Percentiles rank a stretch among this genome's conserved stretches.
These are phyloP conservation scores for Metridium senile DNA, from an alignment of 92 coral and sea anemone species.

Conservation along the genomic window DNA sequence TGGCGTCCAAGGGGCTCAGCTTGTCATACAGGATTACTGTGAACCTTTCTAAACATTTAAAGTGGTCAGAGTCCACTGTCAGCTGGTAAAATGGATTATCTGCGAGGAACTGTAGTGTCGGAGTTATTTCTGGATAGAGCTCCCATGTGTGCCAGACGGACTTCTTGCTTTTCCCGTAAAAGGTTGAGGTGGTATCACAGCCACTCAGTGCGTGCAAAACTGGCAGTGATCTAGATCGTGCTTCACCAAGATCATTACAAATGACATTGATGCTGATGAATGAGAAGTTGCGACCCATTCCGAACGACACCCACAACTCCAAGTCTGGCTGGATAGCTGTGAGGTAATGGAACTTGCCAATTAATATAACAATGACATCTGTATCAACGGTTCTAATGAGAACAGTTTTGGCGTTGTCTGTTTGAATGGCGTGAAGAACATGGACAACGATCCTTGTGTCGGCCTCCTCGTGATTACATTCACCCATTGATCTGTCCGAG, in stretches of 20 bases:
- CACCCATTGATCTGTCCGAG: slow-evolving; percentile 3
- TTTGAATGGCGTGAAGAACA: slow-evolving; percentile 50
- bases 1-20: slow-evolving; percentile 15
- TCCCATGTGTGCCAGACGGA: slow-evolving; percentile 59
- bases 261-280: slow-evolving; percentile 47
- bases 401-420: slow-evolving; percentile 27
- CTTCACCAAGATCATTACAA: slow-evolving; percentile 48
- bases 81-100: slow-evolving; percentile 42
- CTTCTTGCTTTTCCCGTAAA: slow-evolving; percentile 48
- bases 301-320: slow-evolving; percentile 60
- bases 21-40: slow-evolving; percentile 47
- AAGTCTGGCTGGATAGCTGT: slow-evolving; percentile 32
- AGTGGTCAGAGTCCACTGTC: slow-evolving; percentile 26
- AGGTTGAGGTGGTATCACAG: no score
- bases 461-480: no score
- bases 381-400: slow-evolving; percentile 14
- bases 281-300: slow-evolving; percentile 57
- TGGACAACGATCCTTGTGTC: no score
- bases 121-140: slow-evolving; percentile 9
- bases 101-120: slow-evolving; percentile 36
- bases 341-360: no score
- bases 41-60: slow-evolving; percentile 36
- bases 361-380: no score
- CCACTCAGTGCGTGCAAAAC: no score
- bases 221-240: no score